phyloP scores from a whole-genome alignment of 2,113 vertebrate genomes.

The Thomomys bottae region DNA sequence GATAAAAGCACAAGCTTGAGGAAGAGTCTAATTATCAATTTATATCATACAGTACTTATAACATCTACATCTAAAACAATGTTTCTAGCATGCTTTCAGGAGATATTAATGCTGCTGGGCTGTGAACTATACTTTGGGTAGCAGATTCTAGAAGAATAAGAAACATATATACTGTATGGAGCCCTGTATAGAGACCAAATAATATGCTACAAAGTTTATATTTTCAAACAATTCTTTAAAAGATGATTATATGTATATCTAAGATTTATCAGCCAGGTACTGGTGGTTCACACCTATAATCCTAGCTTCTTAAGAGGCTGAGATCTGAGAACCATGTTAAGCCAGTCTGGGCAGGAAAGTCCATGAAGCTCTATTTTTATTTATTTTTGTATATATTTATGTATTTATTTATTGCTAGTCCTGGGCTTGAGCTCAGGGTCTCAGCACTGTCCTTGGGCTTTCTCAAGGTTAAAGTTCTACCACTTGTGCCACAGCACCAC shows the following conservation, averaged over 20 bases:
- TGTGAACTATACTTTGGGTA: neutral
- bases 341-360: too few species aligned
- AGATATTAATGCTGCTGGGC: neutral
- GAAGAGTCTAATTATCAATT: constrained; percentile 17
- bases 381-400: too few species aligned
- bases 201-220: constrained; percentile 1
- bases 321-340: too few species aligned
- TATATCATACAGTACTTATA: neutral
- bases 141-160: constrained; percentile 3
- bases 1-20: constrained; percentile 4
- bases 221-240: constrained; percentile 47
- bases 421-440: too few species aligned
- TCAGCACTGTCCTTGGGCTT: too few species aligned
- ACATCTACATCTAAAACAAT: neutral
- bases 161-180: neutral
- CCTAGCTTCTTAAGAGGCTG: too few species aligned
- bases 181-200: neutral
- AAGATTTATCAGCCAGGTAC: neutral
- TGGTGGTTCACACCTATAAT: too few species aligned
- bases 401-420: too few species aligned
- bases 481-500: too few species aligned
- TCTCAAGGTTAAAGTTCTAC: too few species aligned
- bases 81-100: neutral
- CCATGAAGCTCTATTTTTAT: too few species aligned
- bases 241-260: neutral